Percentiles rank a stretch among this genome's conserved stretches.
phyloP scores from a whole-genome alignment of 2,113 vertebrate genomes.

The Orthochromis indermauri region DNA sequence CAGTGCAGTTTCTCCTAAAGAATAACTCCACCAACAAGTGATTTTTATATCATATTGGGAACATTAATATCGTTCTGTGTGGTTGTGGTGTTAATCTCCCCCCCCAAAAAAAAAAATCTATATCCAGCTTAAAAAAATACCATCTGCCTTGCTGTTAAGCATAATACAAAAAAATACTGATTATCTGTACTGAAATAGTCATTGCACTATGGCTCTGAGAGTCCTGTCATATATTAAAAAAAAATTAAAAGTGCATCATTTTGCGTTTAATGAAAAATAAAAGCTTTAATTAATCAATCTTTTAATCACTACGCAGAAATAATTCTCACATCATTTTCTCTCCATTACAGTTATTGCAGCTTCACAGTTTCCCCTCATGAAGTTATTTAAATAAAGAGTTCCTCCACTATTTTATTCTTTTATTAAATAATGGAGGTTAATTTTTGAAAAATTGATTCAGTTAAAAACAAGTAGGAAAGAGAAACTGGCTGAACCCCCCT shows the following conservation, averaged over 20 bases:
- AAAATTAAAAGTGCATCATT: slow-evolving; percentile 75
- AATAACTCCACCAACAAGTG: neutral
- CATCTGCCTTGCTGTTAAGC: slow-evolving; percentile 59
- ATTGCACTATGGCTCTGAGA: slow-evolving; percentile 80
- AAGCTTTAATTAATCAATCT: slow-evolving; percentile 55
- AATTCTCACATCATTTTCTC: neutral
- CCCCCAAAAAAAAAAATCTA: neutral
- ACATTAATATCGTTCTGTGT: neutral
- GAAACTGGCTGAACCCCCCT: neutral
- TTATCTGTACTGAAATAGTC: slow-evolving; percentile 54
- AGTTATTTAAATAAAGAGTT: neutral
- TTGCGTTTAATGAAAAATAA: slow-evolving; percentile 64
- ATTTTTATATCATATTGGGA: neutral
- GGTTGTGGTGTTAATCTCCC: neutral
- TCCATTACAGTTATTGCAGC: slow-evolving; percentile 36
- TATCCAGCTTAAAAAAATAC: slow-evolving; percentile 70
- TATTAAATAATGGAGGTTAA: neutral
- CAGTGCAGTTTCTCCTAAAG: neutral
- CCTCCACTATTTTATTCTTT: neutral
- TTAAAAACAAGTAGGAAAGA: neutral
- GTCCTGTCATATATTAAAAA: slow-evolving; percentile 63
- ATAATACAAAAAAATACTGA: slow-evolving; percentile 72
- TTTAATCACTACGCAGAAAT: slow-evolving; percentile 21
- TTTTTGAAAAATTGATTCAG: accelerated
- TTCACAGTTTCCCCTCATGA: neutral